Evolutionary conservation across 1,140 invertebrate species (phyloP), one percentile per base, ranked within the genome.

Genomic region (Plectrocnemia conspersa): DNA sequence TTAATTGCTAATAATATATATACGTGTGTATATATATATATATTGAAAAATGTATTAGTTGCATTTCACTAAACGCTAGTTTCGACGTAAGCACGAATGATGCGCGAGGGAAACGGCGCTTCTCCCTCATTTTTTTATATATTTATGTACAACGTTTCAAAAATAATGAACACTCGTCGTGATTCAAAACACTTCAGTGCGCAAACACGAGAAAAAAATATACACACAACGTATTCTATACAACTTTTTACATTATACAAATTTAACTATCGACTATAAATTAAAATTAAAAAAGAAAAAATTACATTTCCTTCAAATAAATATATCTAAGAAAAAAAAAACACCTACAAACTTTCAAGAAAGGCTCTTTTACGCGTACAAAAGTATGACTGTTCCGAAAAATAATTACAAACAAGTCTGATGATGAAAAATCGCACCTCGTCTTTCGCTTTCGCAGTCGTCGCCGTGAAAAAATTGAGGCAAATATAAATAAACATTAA

Each of bases 121-220:
- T 29, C n/a, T 7, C 18, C 35, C 35, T 38, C 35, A 10, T 10
- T 15, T 6, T 7, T 38, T 5, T 38, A 38, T 38, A 13, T 38
- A 38, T 15, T 13, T 7, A 10, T 7, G 18, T 16, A 38, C 35
- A 16, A 15, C 35, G 35, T 13, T 6, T 38, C 35, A n/a, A n/a
- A n/a, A n/a, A n/a, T n/a, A n/a, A n/a, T n/a, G n/a, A 16, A 5
- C 35, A 6, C 35, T 6, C 7, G 15, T 16, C 7, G 10, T 6
- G 10, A 9, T 16, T 38, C 35, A 16, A 5, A 16, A 48, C 46
- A 48, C 27, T 32, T 29, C n/a, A n/a, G 18, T 15, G 25, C 25
- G 25, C 46, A 48, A 48, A 48, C 29, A 18, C 25, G 25, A 29
- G 23, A 36, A 4, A 19, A 29, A 47, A 32, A 47, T 32, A 47